phyloP scores from a whole-genome alignment of 2,113 vertebrate species.

The Fregetta grallaria region DNA sequence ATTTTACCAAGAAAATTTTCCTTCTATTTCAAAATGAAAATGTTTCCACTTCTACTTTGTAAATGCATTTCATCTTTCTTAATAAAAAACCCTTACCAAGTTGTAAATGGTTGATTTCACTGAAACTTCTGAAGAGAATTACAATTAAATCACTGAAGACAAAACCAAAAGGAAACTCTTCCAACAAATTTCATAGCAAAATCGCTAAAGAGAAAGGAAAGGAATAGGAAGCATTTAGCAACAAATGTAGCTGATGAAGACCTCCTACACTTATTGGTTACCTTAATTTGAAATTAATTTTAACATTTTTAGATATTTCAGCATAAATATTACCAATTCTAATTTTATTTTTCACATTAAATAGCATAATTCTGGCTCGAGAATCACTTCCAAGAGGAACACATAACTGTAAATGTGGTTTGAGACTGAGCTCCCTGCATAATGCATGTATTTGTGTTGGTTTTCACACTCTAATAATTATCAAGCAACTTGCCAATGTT shows the following conservation, averaged over 20 bases:
- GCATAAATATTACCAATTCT: neutral
- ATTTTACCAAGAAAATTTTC: neutral
- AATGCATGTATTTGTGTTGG: neutral
- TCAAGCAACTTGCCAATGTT: slow-evolving; percentile 16
- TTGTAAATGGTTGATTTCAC: neutral
- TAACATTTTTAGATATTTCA: neutral
- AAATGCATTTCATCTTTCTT: neutral
- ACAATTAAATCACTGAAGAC: neutral
- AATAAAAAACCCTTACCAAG: neutral
- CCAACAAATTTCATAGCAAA: neutral
- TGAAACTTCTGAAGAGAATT: neutral
- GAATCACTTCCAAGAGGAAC: neutral
- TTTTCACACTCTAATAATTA: slow-evolving; percentile 40
- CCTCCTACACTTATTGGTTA: neutral
- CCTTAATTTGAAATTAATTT: slow-evolving; percentile 1
- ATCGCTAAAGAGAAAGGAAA: neutral
- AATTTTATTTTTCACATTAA: neutral
- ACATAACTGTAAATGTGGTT: neutral
- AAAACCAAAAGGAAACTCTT: neutral
- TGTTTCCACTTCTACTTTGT: neutral
- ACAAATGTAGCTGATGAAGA: neutral
- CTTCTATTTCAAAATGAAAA: neutral
- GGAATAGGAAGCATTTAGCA: neutral
- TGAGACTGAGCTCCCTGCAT: neutral
- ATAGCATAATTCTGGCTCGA: neutral